Conservation (phyloP, 2,797 vertebrate species). For the Neopelma chrysocephalum region DNA sequence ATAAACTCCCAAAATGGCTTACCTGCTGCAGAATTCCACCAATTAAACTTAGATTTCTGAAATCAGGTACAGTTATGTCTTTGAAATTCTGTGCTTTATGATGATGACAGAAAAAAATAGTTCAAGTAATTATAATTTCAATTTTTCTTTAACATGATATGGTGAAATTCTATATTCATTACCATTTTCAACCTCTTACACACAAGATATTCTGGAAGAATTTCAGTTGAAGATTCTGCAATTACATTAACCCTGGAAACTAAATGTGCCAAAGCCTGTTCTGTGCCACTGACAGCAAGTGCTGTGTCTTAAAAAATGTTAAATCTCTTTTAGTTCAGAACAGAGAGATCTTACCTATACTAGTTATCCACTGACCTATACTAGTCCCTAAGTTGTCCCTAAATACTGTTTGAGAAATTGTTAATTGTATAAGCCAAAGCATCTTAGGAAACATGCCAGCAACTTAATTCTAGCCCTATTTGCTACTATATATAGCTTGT, state of each 20-base stretch:
- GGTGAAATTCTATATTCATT: neutral
- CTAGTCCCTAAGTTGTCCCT: neutral
- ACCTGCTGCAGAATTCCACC: neutral
- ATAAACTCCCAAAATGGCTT: neutral
- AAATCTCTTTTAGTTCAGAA: neutral
- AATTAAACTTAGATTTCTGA: neutral
- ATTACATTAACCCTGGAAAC: neutral
- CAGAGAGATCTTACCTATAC: neutral
- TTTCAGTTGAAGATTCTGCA: neutral
- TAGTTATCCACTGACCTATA: neutral
- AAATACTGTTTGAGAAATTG: neutral
- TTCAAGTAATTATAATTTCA: neutral
- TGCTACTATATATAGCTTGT: neutral
- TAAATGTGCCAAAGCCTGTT: neutral
- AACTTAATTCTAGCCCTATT: neutral
- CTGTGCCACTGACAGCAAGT: neutral
- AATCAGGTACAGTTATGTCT: neutral
- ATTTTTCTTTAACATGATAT: neutral
- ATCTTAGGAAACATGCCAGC: neutral
- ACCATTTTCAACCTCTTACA: neutral
- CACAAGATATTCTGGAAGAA: neutral
- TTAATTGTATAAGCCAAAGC: neutral
- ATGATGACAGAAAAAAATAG: neutral
- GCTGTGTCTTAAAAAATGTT: neutral
- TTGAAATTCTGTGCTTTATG: neutral